A percentile compares a stretch with the other conserved stretches of the same genome.
Evolutionary conservation across 2,797 vertebrate genomes (phyloP).

Genomic region (Urophycis tenuis): DNA sequence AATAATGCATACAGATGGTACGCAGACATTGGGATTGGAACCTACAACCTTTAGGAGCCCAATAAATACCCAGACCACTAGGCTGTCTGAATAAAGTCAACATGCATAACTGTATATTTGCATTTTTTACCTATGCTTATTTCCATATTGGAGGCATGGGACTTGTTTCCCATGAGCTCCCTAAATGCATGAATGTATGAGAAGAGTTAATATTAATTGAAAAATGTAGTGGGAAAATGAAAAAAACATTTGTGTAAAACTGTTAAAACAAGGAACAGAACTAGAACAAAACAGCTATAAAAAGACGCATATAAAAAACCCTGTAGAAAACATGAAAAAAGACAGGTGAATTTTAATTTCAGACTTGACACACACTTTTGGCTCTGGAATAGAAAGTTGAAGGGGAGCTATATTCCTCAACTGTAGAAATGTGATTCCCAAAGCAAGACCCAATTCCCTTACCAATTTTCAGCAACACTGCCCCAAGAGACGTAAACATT

Average conservation of each 20-base stretch:
- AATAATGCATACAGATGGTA: not conserved
- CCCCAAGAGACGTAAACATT: constrained; percentile 67
- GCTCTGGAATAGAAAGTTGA: constrained; percentile 46
- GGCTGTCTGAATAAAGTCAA: not conserved
- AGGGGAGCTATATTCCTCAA: constrained; percentile 53
- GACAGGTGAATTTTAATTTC: constrained; percentile 55
- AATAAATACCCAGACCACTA: not conserved
- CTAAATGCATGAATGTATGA: not conserved
- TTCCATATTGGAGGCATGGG: not conserved
- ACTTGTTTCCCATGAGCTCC: not conserved
- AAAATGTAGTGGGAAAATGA: not conserved
- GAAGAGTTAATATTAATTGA: not conserved
- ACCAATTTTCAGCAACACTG: constrained; percentile 70
- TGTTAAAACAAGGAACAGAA: constrained; percentile 5
- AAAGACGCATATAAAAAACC: not conserved
- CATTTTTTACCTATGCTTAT: not conserved
- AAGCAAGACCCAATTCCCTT: constrained; percentile 63
- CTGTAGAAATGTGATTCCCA: constrained; percentile 54
- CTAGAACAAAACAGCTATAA: not conserved
- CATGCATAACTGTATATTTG: not conserved
- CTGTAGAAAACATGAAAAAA: not conserved
- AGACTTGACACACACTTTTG: constrained; percentile 50
- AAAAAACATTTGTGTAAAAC: not conserved
- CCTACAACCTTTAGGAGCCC: not conserved
- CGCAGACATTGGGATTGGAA: not conserved